Evolutionary conservation across 2,113 vertebrate species (phyloP).

Genomic region (Chamaea fasciata): DNA sequence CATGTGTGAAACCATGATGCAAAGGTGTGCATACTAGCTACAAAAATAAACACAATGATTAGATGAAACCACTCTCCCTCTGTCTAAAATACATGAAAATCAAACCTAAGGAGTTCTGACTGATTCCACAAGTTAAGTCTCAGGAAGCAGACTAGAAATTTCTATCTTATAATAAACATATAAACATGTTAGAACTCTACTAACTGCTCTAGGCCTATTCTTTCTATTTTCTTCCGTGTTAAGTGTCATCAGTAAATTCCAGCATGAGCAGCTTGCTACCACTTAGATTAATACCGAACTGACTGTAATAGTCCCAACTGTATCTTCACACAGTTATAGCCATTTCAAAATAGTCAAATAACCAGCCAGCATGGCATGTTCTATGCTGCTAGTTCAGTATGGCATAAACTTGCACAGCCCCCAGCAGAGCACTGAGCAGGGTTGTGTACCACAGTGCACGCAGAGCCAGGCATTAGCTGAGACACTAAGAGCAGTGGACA

Average conservation of each 20-base stretch:
- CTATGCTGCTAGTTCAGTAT: background rate
- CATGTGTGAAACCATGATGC: background rate
- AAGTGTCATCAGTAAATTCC: background rate
- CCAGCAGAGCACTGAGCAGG: background rate
- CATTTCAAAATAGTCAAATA: background rate
- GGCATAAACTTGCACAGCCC: background rate
- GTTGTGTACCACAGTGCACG: rapidly evolving
- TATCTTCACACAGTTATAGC: background rate
- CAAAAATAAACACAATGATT: background rate
- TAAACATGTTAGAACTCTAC: background rate
- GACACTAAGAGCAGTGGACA: background rate
- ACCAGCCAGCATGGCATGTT: background rate
- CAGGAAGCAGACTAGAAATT: background rate
- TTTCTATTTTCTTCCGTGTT: background rate
- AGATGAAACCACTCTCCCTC: background rate
- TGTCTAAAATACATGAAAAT: background rate
- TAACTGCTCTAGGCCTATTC: background rate
- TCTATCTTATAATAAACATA: background rate
- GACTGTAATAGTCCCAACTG: background rate
- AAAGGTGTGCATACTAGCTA: background rate
- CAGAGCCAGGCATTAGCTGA: background rate
- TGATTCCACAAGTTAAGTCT: background rate
- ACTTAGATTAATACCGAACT: background rate
- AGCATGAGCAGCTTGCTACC: background rate
- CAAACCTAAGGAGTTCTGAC: background rate